A percentile compares a stretch with the other conserved stretches of the same genome.
Conservation (phyloP, 2,888 invertebrate species). For the Leptura quadrifasciata region DNA sequence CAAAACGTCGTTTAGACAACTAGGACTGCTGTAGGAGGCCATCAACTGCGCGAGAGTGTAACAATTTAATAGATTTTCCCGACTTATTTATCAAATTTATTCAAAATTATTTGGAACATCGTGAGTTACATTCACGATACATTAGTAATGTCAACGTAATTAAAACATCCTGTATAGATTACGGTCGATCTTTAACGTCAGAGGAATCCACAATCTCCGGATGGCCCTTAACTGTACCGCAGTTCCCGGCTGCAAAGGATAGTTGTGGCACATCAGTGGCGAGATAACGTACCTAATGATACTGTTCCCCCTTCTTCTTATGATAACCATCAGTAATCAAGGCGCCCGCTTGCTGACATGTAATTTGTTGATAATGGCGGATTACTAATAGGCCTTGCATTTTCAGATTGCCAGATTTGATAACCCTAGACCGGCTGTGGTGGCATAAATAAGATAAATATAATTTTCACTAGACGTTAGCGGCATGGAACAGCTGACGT, state of each 20-base stretch:
- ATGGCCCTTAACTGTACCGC: conserved; percentile 6
- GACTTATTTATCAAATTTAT: too few relatives aligned
- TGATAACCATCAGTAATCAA: conserved; percentile 66
- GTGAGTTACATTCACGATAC: too few relatives aligned
- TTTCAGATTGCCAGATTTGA: conserved; percentile 36
- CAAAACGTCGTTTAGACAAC: too few relatives aligned
- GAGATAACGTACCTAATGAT: conserved; percentile 59
- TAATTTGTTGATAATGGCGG: conserved; percentile 66
- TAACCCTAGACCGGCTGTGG: conserved; percentile 28
- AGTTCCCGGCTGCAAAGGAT: conserved; percentile 23
- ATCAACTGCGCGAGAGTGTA: too few relatives aligned
- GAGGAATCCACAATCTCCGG: conserved; percentile 28
- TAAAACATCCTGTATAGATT: conserved; percentile 26
- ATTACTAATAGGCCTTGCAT: conserved; percentile 57
- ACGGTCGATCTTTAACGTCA: not conserved
- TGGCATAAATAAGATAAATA: conserved; percentile 32
- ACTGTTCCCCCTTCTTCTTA: conserved; percentile 58
- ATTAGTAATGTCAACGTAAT: not conserved
- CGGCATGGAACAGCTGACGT: conserved; percentile 10
- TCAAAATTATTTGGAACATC: too few relatives aligned
- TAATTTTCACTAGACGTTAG: conserved; percentile 17
- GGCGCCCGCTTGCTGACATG: conserved; percentile 63
- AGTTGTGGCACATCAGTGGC: conserved; percentile 39
- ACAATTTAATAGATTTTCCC: too few relatives aligned
- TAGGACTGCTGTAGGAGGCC: too few relatives aligned